phyloP scores from a whole-genome alignment of 2,113 vertebrate species.

The Lontra canadensis region DNA sequence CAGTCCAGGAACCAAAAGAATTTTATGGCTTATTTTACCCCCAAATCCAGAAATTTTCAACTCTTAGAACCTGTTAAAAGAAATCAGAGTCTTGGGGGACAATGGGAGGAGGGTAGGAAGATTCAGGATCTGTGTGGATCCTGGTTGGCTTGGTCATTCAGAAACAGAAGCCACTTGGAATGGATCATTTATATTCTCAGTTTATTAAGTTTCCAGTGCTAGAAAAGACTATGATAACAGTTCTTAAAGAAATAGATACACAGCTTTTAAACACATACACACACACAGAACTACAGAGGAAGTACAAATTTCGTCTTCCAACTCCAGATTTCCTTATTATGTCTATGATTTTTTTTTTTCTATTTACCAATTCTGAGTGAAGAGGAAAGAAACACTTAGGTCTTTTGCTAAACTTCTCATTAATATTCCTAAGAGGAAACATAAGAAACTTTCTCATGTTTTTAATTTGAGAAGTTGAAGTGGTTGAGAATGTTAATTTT shows the following conservation, averaged over 20 bases:
- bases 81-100: neutral
- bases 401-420: constrained; percentile 34
- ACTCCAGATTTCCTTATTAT: neutral
- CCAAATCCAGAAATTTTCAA: constrained; percentile 2
- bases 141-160: constrained; percentile 28
- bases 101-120: neutral
- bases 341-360: neutral
- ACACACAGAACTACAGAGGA: neutral
- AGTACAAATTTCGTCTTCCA: neutral
- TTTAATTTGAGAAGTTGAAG: constrained; percentile 26
- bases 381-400: neutral
- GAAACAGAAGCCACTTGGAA: neutral
- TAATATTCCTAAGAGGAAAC: constrained; percentile 20
- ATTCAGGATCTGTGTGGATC: neutral
- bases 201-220: neutral
- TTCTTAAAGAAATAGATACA: neutral
- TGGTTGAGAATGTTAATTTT: constrained; percentile 9
- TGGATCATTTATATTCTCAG: constrained; percentile 23
- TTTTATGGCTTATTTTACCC: constrained; percentile 25
- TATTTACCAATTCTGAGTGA: neutral
- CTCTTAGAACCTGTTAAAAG: constrained; percentile 30
- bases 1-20: constrained; percentile 21
- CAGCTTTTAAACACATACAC: neutral
- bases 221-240: neutral
- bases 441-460: neutral